Conservation (phyloP, 1,140 invertebrate genomes). For the Cryptotermes secundus region DNA sequence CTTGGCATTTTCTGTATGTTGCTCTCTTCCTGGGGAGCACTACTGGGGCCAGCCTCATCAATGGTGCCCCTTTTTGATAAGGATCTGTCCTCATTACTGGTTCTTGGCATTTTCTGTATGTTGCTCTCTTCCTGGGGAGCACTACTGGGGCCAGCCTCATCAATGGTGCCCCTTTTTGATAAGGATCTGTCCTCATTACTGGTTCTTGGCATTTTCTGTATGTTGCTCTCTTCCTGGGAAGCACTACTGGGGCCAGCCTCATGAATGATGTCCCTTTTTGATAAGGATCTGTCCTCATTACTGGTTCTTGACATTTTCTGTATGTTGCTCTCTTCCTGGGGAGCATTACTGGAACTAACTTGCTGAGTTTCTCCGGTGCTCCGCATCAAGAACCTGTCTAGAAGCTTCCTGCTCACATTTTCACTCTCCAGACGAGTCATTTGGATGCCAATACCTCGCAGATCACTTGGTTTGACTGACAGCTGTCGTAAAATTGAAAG, state of each 20-base stretch:
- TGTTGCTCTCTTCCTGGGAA: slow-evolving; percentile 37
- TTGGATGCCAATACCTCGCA: slow-evolving; percentile 79
- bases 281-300: neutral
- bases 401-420: slow-evolving; percentile 45
- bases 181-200: slow-evolving; percentile 17
- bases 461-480: slow-evolving; percentile 64
- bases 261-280: neutral
- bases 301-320: slow-evolving; percentile 33
- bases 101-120: slow-evolving; percentile 36
- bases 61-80: neutral
- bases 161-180: neutral
- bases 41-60: neutral
- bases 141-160: slow-evolving; percentile 26
- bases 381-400: slow-evolving; percentile 40
- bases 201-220: slow-evolving; percentile 33
- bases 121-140: slow-evolving; percentile 37
- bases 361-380: slow-evolving; percentile 24
- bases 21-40: slow-evolving; percentile 38
- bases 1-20: slow-evolving; percentile 36
- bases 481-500: slow-evolving; percentile 64
- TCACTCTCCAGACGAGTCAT: slow-evolving; percentile 65
- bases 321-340: slow-evolving; percentile 37
- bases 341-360: slow-evolving; percentile 35
- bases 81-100: slow-evolving; percentile 16
- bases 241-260: slow-evolving; percentile 31